phyloP scores from a whole-genome alignment of 2,113 vertebrate species.

The Erythrocercus mccallii region DNA sequence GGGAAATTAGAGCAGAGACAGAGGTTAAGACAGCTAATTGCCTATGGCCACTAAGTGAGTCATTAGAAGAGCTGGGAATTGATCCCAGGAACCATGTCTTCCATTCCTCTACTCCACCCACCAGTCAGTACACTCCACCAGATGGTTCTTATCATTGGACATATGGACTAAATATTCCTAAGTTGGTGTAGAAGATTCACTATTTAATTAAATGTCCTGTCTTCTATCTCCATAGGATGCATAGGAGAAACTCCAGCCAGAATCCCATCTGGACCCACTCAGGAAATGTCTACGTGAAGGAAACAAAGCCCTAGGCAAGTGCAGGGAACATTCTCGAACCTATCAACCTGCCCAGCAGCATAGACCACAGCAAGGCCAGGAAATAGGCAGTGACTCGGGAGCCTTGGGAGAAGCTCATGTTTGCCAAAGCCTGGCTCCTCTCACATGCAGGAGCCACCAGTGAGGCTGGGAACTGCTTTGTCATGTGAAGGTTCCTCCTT shows the following conservation, averaged over 20 bases:
- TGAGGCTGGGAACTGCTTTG: neutral
- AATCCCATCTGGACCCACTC: slow-evolving; percentile 23
- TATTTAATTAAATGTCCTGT: slow-evolving; percentile 48
- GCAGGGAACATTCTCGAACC: neutral
- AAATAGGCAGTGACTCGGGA: neutral
- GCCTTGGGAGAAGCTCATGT: neutral
- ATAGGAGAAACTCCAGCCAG: slow-evolving; percentile 6
- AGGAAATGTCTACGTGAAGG: neutral
- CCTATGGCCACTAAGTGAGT: slow-evolving; percentile 25
- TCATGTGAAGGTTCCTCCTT: neutral
- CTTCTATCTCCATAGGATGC: neutral
- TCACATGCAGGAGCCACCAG: neutral
- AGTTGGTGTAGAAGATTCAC: slow-evolving; percentile 2
- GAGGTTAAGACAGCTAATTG: slow-evolving; percentile 53
- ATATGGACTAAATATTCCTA: slow-evolving; percentile 60
- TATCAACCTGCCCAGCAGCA: neutral
- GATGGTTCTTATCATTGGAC: slow-evolving; percentile 60
- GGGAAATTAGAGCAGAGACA: slow-evolving; percentile 45
- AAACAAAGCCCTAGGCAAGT: neutral
- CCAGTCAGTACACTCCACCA: slow-evolving; percentile 26
- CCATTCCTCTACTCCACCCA: slow-evolving; percentile 47
- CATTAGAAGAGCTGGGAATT: slow-evolving; percentile 52
- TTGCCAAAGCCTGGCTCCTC: neutral
- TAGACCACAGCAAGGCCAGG: neutral
- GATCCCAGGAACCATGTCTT: slow-evolving; percentile 37